phyloP scores from a whole-genome alignment of 2,113 vertebrate species.

The Etia nguti region DNA sequence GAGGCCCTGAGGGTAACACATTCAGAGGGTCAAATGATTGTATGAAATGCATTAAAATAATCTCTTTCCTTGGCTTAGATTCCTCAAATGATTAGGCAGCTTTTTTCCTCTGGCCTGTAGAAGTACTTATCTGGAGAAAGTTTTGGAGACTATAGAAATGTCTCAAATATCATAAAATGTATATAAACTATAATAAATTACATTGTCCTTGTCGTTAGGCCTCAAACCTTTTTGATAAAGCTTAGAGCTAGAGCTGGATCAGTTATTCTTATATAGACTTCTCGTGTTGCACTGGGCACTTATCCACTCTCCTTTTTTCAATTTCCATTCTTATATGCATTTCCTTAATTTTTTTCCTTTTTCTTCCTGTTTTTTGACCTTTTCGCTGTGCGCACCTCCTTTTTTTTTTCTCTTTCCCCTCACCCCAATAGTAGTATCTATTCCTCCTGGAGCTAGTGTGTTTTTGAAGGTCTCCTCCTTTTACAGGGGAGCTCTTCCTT shows the following conservation, averaged over 20 bases:
- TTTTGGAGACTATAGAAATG: neutral
- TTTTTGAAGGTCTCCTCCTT: neutral
- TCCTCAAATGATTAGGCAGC: neutral
- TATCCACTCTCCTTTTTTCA: neutral
- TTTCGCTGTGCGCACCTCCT: accelerated
- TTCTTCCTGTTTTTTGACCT: neutral
- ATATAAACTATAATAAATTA: neutral
- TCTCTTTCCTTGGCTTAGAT: neutral
- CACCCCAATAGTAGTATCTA: neutral
- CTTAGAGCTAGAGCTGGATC: neutral
- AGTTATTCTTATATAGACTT: neutral
- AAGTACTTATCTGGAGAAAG: neutral
- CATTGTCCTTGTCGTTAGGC: neutral
- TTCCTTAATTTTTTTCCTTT: neutral
- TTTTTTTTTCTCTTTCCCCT: neutral
- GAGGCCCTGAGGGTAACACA: conserved; percentile 76
- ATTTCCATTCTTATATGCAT: neutral
- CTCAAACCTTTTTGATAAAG: neutral
- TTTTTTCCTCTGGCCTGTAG: neutral
- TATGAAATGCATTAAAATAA: neutral
- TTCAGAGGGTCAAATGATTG: neutral
- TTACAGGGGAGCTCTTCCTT: neutral
- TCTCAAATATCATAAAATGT: neutral
- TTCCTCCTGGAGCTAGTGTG: neutral
- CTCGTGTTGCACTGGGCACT: neutral